phyloP scores from a whole-genome alignment of 2,888 invertebrate genomes.

The Lasius platythorax region DNA sequence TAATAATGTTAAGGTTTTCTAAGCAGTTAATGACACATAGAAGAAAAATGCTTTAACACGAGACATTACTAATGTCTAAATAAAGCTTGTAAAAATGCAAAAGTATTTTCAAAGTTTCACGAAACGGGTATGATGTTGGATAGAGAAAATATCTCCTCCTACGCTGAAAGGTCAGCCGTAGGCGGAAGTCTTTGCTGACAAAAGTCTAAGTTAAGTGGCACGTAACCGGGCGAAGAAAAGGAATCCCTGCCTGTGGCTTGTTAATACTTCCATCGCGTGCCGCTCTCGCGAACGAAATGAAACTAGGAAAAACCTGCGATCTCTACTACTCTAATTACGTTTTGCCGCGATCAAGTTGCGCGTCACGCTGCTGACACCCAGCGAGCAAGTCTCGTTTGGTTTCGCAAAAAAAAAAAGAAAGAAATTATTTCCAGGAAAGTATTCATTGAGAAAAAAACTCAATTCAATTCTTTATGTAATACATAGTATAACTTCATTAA shows the following conservation, averaged over 20 bases:
- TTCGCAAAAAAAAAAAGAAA: not conserved
- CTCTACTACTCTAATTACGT: constrained; percentile 26
- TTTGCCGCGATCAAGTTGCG: constrained; percentile 24
- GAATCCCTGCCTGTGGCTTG: not conserved
- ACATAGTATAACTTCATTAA: not conserved
- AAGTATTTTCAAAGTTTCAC: constrained; percentile 22
- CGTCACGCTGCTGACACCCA: constrained; percentile 21
- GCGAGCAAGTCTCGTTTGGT: not conserved
- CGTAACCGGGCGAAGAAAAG: constrained; percentile 25
- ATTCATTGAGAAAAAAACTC: not conserved
- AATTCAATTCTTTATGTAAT: not conserved
- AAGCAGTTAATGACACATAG: not conserved
- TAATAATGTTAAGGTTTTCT: not conserved
- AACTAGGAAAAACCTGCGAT: constrained; percentile 35
- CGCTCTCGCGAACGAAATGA: constrained; percentile 34
- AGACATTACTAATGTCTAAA: not conserved
- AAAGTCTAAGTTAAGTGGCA: constrained; percentile 46
- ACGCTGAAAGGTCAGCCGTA: constrained; percentile 24
- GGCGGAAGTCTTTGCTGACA: constrained; percentile 29
- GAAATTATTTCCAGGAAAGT: not conserved
- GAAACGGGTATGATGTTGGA: not conserved
- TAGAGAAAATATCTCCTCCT: not conserved
- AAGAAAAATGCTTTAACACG: not conserved
- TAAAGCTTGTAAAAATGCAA: not conserved
- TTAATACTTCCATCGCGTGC: constrained; percentile 44